Percentiles rank a stretch among this genome's conserved stretches.
These are phyloP conservation scores for Nomada hirtipes DNA, from an alignment of 2,888 invertebrate genomes.

Conservation along the genomic window DNA sequence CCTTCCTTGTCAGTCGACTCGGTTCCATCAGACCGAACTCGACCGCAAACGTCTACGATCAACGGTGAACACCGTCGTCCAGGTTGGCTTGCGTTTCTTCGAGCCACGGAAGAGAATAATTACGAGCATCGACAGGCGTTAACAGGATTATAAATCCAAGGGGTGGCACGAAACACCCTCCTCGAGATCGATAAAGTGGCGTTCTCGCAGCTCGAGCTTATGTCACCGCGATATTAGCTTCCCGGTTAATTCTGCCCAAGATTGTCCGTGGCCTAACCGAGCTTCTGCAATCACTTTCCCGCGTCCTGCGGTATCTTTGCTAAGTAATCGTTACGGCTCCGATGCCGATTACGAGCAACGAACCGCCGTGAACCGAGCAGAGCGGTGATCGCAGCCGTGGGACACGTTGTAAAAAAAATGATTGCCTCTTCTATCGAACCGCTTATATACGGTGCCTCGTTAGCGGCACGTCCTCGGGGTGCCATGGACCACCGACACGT, in stretches of 20 bases:
- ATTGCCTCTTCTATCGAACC: constrained; percentile 34
- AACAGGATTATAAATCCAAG: constrained; percentile 46
- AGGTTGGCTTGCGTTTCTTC: background rate
- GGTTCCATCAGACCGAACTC: background rate
- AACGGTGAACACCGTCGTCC: background rate
- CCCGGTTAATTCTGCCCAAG: constrained; percentile 42
- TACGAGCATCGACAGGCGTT: constrained; percentile 35
- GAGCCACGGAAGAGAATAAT: constrained; percentile 30
- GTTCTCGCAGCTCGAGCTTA: constrained; percentile 35
- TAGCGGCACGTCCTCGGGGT: constrained; percentile 49
- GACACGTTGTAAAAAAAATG: constrained; percentile 39
- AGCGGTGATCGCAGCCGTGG: constrained; percentile 10
- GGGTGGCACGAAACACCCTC: constrained; percentile 21
- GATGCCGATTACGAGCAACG: constrained; percentile 32
- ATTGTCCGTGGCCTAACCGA: constrained; percentile 60
- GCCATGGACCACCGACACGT: constrained; percentile 30
- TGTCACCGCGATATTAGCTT: constrained; percentile 50
- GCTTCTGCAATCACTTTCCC: constrained; percentile 65
- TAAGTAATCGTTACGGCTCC: constrained; percentile 68
- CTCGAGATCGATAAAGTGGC: constrained; percentile 33
- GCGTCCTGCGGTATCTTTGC: constrained; percentile 36
- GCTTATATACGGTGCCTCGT: constrained; percentile 48
- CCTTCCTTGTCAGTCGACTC: background rate
- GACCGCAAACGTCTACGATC: background rate
- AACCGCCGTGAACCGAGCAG: background rate